These are phyloP conservation scores for Salvelinus namaycush DNA, from an alignment of 2,113 vertebrate species.

Conservation along the genomic window DNA sequence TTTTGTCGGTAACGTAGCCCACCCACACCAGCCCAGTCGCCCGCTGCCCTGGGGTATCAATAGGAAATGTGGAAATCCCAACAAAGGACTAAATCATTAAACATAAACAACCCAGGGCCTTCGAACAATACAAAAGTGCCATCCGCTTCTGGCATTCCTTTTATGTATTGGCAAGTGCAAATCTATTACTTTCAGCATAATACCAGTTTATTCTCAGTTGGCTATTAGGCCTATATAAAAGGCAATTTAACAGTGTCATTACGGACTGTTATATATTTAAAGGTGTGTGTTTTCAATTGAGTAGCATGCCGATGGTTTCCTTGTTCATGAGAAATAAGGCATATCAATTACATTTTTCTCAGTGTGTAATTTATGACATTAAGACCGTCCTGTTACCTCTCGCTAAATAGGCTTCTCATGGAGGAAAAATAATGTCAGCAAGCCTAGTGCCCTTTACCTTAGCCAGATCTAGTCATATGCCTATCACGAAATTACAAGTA, in stretches of 20 bases:
- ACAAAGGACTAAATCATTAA: conserved; percentile 72
- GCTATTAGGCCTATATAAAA: conserved; percentile 29
- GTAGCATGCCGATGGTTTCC: neutral
- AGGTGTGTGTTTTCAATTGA: conserved; percentile 14
- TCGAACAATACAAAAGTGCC: conserved; percentile 53
- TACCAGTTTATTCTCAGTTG: conserved; percentile 34
- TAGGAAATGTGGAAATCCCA: conserved; percentile 77
- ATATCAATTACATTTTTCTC: too few species aligned
- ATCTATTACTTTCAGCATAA: conserved; percentile 62
- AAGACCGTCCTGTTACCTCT: too few species aligned
- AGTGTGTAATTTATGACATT: too few species aligned
- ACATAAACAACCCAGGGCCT: conserved; percentile 68
- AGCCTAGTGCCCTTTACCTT: too few species aligned
- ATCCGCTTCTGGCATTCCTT: conserved; percentile 46
- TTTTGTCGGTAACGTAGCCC: conserved; percentile 68
- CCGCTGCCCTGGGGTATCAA: conserved; percentile 65
- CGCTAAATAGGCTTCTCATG: too few species aligned
- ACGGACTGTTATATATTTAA: conserved; percentile 10
- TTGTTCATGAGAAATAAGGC: too few species aligned
- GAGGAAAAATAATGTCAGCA: too few species aligned
- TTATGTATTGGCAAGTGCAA: conserved; percentile 58
- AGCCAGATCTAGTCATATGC: too few species aligned
- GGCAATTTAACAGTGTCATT: conserved; percentile 36
- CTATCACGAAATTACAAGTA: too few species aligned
- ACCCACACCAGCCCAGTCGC: conserved; percentile 67